Evolutionary conservation across 2,888 invertebrate species (phyloP).

Genomic region (Acleris laterana): DNA sequence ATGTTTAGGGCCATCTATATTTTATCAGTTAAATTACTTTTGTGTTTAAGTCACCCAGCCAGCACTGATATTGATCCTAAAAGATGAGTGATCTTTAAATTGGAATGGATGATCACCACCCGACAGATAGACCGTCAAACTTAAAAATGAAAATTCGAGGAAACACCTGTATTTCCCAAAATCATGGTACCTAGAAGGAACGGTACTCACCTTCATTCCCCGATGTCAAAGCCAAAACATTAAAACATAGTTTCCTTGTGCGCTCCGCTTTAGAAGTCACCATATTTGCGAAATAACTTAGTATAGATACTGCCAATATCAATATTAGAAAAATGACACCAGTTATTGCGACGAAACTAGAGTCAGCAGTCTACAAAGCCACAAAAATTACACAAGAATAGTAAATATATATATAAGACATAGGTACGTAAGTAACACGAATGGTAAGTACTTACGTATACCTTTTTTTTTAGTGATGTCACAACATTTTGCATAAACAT

Average conservation of each 20-base stretch:
- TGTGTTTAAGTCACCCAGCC: too few relatives aligned
- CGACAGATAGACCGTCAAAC: too few relatives aligned
- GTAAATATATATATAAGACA: too few relatives aligned
- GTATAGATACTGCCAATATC: constrained; percentile 43
- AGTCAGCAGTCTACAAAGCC: constrained; percentile 45
- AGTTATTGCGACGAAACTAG: constrained; percentile 41
- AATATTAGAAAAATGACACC: constrained; percentile 45
- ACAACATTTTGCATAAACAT: constrained; percentile 57
- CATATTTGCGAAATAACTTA: constrained; percentile 50
- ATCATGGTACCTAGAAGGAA: neutral
- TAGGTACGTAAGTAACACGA: too few relatives aligned
- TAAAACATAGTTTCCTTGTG: constrained; percentile 52
- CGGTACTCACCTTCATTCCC: constrained; percentile 48
- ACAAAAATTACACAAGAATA: neutral
- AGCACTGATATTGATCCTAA: too few relatives aligned
- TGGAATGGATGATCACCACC: too few relatives aligned
- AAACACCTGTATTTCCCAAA: neutral
- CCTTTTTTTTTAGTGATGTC: constrained; percentile 56
- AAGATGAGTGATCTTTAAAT: too few relatives aligned
- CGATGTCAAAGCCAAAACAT: constrained; percentile 44
- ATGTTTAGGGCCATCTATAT: too few relatives aligned
- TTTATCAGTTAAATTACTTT: too few relatives aligned
- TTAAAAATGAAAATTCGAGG: too few relatives aligned
- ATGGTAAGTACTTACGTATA: constrained; percentile 39
- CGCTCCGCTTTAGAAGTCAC: constrained; percentile 50